Evolutionary conservation across 1,140 invertebrate genomes (phyloP), one percentile per base, ranked within the genome.

Genomic region (Penaeus japonicus): DNA sequence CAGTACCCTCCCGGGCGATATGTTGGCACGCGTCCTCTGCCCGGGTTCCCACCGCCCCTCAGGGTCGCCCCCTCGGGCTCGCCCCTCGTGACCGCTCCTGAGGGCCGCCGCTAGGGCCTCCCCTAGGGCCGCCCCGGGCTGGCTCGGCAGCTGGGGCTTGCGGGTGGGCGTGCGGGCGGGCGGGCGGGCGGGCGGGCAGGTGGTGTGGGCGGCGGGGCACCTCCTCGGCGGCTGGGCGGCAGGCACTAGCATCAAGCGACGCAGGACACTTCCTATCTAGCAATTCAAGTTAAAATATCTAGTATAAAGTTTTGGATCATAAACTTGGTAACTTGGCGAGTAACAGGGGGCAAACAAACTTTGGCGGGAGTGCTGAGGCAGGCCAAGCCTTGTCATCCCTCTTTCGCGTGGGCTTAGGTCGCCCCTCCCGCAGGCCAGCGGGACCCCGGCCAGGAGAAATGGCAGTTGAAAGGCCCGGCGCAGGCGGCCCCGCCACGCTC

Each of bases 21-120:
- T 89, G 87, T 89, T 84, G 87, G 84, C 87, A 78, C 79, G 73
- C 75, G 73, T 86, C 57, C 77, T 65, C 83, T 79, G 73, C 87
- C 82, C 59, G 77, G 85, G 75, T 65, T 62, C 35, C 85, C 77
- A 39, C 54, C 75, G 32, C 73, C 53, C 27, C 65, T 47, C 47
- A 47, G 47, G 47, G 47, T 7, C 47, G 18, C 62, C 62, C n/a
- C 62, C n/a, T 70, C 62, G 62, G n/a, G 62, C 62, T 70, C 62
- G 62, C 62, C 30, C 62, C 30, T n/a, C 2, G 62, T 70, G 30
- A 12, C 47, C 47, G 47, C 47, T 47, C 47, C 47, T 47, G 47
- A 47, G 47, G 47, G 47, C 47, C 47, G 47, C 47, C 47, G 47
- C 47, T 47, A 47, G 47, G 47, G 47, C 47, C 47, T 12, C 47